Base-by-base conservation (phyloP, 1,140 invertebrate species). In the Rhysida immarginata region DNA sequence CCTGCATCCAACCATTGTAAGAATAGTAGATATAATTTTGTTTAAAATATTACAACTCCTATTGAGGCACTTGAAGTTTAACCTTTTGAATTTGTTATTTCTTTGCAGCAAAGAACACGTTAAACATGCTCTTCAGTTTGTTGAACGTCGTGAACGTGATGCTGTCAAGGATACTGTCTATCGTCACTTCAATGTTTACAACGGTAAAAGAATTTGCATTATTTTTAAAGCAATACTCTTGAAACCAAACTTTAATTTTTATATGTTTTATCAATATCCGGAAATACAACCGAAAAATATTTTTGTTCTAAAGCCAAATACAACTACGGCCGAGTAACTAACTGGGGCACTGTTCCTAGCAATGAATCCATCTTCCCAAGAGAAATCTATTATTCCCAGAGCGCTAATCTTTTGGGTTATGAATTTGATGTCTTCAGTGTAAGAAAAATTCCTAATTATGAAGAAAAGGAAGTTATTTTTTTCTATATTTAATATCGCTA, bases 1-100 rank as follows among this genome's bases (percentile, higher is more conserved):
- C 55, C 5, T 56, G 55, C 27, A n/a, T n/a, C n/a, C n/a, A n/a
- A n/a, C n/a, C n/a, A n/a, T n/a, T n/a, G n/a, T n/a, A n/a, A n/a
- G 5, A 50, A 24, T 2, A 42, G 11, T 2, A 49, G 18, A 26
- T 56, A 46, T 56, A 56, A 48, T 41, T 50, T 35, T 35, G 29
- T 35, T 35, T n/a, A n/a, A n/a, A n/a, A n/a, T n/a, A n/a, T n/a
- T n/a, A n/a, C n/a, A n/a, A n/a, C n/a, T n/a, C n/a, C n/a, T n/a
- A n/a, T n/a, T n/a, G n/a, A n/a, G n/a, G n/a, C n/a, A n/a, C n/a
- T n/a, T n/a, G n/a, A n/a, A n/a, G n/a, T n/a, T n/a, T n/a, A n/a
- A n/a, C n/a, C n/a, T n/a, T n/a, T n/a, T n/a, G n/a, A n/a, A n/a
- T n/a, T n/a, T n/a, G n/a, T n/a, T n/a, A n/a, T n/a, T n/a, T n/a